Evolutionary conservation across 2,113 vertebrate genomes (phyloP), one percentile per base, ranked within the genome.

Genomic region (Pristiophorus japonicus): DNA sequence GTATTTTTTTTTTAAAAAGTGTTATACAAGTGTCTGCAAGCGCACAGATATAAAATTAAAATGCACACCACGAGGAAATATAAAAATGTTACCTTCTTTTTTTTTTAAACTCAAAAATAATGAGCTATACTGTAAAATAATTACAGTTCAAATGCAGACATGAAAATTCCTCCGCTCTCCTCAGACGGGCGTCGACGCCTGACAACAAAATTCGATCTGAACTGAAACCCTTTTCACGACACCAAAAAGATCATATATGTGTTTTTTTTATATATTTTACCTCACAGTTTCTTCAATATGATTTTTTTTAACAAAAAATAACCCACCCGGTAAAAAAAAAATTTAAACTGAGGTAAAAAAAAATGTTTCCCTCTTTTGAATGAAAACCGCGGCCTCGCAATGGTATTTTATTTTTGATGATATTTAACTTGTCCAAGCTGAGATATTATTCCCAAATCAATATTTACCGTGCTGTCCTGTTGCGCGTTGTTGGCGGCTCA

Each of bases 131-230:
- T 18, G 87, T 91, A 59, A 8, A 75, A 75, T 62, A 90, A 91
- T 91, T 62, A 91, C 30, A 18, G 55, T n/a, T 59, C 87, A 62
- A 62, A 92, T 38, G 34, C 34, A 92, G 38, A 63, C 2, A 63
- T 63, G 63, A 92, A 65, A 59, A 92, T 92, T 92, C 88, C 88
- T 92, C 12, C 88, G 87, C 87, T 91, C 85, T 55, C 87, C 51
- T 59, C 27, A 18, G 51, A 63, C 88, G 11, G 59, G 55, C 16
- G 88, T 63, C 88, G 63, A 92, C 88, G 88, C 59, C 88, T 59
- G 88, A 63, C n/a, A 92, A 92, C 34, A 81, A 42, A 59, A 81
- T 45, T 6, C 78, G 4, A 92, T 34, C 34, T 63, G 16, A 62
- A 92, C 88, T 38, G 34, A 38, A 92, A 65, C 88, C 59, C 30